Conservation (phyloP, 1,140 invertebrate genomes). For the Holotrichia oblita region DNA sequence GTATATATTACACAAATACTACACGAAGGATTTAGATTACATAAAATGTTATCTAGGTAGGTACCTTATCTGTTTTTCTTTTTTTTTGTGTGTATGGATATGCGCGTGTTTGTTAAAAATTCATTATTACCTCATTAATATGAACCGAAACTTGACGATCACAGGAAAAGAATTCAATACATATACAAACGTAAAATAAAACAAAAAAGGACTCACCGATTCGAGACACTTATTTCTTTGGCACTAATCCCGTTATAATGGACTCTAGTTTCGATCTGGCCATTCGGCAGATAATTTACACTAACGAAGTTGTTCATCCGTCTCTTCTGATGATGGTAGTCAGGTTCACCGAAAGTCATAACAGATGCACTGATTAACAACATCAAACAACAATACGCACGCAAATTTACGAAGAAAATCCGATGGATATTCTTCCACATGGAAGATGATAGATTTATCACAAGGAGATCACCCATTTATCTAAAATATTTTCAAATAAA, state of each 20-base stretch:
- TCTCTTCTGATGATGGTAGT: not conserved
- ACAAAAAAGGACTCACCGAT: slow-evolving; percentile 60
- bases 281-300: slow-evolving; percentile 68
- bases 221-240: slow-evolving; percentile 70
- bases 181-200: no score
- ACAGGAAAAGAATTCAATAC: no score
- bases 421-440: slow-evolving; percentile 3
- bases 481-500: no score
- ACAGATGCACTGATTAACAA: not conserved
- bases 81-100: no score
- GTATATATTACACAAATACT: no score
- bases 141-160: no score
- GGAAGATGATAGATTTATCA: not conserved
- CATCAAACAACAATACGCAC: not conserved
- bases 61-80: no score
- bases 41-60: no score
- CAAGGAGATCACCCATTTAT: slow-evolving; percentile 19
- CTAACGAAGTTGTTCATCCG: slow-evolving; percentile 65
- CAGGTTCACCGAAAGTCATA: not conserved
- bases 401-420: not conserved
- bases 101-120: no score
- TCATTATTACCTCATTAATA: no score
- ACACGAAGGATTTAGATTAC: no score
- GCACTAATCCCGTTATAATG: slow-evolving; percentile 69
- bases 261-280: slow-evolving; percentile 70